phyloP scores from a whole-genome alignment of 2,797 vertebrate species.

The Darevskia mixta region DNA sequence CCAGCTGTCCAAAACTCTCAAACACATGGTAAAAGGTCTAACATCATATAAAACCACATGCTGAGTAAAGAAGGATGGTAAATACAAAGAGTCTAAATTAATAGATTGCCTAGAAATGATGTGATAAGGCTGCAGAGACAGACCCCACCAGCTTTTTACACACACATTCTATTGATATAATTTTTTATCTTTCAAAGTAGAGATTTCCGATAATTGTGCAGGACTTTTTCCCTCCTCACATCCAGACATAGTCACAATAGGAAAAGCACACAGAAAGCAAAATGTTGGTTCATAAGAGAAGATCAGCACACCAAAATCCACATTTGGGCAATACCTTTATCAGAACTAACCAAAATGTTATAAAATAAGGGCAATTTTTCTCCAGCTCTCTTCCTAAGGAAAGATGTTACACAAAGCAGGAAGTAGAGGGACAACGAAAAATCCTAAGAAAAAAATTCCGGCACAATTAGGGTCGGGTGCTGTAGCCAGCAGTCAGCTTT shows the following conservation, averaged over 20 bases:
- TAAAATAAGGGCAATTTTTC: too few species aligned
- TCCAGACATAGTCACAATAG: neutral
- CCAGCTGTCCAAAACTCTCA: neutral
- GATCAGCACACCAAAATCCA: too few species aligned
- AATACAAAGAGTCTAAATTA: neutral
- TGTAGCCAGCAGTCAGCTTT: too few species aligned
- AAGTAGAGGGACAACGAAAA: too few species aligned
- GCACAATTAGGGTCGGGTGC: too few species aligned
- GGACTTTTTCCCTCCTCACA: too few species aligned
- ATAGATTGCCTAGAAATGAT: rapidly evolving
- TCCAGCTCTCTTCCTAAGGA: too few species aligned
- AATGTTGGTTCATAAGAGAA: neutral
- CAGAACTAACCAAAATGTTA: too few species aligned
- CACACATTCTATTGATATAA: neutral
- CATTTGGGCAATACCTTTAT: too few species aligned
- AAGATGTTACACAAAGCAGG: too few species aligned
- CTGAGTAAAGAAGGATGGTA: neutral
- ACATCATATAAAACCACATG: neutral
- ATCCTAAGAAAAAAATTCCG: too few species aligned
- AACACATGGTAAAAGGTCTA: neutral
- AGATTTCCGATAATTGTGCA: neutral
- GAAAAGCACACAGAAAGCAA: conserved; percentile 28
- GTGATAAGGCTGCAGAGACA: neutral
- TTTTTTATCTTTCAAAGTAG: conserved; percentile 14
- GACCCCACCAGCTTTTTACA: neutral